These are phyloP conservation scores for Tholera decimalis DNA, from an alignment of 2,888 invertebrate genomes.

Conservation along the genomic window DNA sequence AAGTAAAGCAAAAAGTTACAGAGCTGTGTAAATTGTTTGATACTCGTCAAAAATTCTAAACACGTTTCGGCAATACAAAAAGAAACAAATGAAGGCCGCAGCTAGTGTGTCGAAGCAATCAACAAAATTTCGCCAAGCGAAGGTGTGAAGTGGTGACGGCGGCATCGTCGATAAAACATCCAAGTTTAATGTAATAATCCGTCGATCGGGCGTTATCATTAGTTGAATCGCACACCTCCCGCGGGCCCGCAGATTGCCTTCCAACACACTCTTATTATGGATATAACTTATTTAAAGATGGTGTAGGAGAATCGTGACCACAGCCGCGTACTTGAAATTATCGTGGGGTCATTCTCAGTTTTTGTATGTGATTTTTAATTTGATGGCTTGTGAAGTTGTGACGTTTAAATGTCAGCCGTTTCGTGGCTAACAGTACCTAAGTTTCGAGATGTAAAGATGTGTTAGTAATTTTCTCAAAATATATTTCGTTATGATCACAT, in stretches of 20 bases:
- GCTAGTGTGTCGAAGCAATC: constrained; percentile 65
- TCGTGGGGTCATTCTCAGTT: constrained; percentile 60
- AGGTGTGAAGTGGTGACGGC: constrained; percentile 81
- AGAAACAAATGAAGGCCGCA: constrained; percentile 46
- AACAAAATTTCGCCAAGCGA: constrained; percentile 73
- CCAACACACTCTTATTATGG: constrained; percentile 82
- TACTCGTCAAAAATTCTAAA: constrained; percentile 16
- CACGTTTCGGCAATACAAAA: constrained; percentile 31
- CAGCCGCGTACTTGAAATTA: constrained; percentile 51
- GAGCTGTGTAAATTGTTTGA: neutral
- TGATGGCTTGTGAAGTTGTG: constrained; percentile 48
- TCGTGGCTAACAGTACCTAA: constrained; percentile 28
- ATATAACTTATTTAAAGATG: constrained; percentile 73
- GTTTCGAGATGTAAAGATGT: constrained; percentile 5
- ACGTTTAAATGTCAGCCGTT: constrained; percentile 48
- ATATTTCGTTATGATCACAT: neutral
- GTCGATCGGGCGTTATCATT: constrained; percentile 88
- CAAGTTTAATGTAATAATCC: constrained; percentile 90
- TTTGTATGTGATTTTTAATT: constrained; percentile 52
- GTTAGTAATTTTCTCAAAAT: constrained; percentile 14
- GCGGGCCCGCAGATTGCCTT: constrained; percentile 87
- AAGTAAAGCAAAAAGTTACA: neutral
- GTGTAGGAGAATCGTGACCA: constrained; percentile 58
- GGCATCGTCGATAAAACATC: constrained; percentile 80
- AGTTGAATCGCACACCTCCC: constrained; percentile 89